Evolutionary conservation across 2,797 vertebrate genomes (phyloP).

Genomic region (Anabas testudineus): DNA sequence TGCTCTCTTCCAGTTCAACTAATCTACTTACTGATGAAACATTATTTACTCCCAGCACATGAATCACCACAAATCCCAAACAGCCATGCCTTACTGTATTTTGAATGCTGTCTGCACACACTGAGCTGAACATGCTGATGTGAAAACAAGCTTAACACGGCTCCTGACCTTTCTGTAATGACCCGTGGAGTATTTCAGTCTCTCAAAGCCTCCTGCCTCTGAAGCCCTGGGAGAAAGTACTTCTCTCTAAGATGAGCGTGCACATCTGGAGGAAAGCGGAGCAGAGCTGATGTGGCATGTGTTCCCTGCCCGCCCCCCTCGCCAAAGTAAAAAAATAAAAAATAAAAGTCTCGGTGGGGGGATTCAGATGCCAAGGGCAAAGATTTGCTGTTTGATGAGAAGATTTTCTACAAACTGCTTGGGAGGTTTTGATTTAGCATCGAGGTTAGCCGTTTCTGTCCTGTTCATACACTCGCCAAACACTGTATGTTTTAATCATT

Average conservation of each 20-base stretch:
- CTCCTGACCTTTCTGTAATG: conserved; percentile 79
- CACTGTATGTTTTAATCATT: conserved; percentile 23
- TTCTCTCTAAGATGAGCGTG: conserved; percentile 14
- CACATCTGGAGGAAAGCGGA: conserved; percentile 43
- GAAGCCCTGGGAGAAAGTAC: conserved; percentile 44
- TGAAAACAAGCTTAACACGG: conserved; percentile 68
- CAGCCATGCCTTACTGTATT: conserved; percentile 27
- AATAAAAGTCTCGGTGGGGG: conserved; percentile 41
- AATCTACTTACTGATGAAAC: conserved; percentile 43
- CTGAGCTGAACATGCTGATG: conserved; percentile 48
- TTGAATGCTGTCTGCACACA: conserved; percentile 42
- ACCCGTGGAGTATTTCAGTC: conserved; percentile 61
- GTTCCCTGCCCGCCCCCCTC: conserved; percentile 17
- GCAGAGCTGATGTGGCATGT: conserved; percentile 36
- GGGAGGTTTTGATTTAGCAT: conserved; percentile 30
- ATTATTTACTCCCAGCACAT: conserved; percentile 22
- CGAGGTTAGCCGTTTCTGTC: neutral
- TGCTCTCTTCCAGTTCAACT: conserved; percentile 4
- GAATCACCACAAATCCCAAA: conserved; percentile 19
- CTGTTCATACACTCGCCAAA: conserved; percentile 8
- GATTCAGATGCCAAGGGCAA: conserved; percentile 43
- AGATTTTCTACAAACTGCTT: conserved; percentile 30
- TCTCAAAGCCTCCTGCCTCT: conserved; percentile 51
- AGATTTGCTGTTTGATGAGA: conserved; percentile 51
- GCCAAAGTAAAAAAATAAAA: conserved; percentile 15